Evolutionary conservation across 2,888 invertebrate genomes (phyloP).

Genomic region (Gari tellinella): DNA sequence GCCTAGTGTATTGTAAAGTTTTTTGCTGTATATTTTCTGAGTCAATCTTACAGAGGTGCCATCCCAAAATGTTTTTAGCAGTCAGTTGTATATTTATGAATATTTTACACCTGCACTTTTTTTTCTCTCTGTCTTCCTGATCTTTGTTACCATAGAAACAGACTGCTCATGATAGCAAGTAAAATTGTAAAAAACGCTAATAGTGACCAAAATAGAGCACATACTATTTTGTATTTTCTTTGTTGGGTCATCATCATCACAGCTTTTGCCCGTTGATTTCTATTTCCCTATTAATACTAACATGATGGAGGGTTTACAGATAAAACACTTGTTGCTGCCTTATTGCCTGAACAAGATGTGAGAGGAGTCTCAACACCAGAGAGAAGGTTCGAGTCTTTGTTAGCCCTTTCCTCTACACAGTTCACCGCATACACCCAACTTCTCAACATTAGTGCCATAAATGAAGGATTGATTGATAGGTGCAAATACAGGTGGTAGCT

Average conservation of each 20-base stretch:
- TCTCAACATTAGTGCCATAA: too few species aligned
- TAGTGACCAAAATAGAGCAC: constrained; percentile 7
- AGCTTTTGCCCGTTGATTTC: not conserved
- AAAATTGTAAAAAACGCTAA: not conserved
- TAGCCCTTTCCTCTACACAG: too few species aligned
- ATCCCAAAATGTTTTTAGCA: not conserved
- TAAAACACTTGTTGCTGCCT: too few species aligned
- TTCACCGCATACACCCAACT: too few species aligned
- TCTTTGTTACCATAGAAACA: constrained; percentile 29
- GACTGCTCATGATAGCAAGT: not conserved
- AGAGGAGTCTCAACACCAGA: too few species aligned
- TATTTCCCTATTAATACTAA: too few species aligned
- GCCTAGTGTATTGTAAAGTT: not conserved
- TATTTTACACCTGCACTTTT: not conserved
- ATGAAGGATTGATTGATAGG: too few species aligned
- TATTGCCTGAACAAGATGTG: too few species aligned
- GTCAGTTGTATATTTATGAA: not conserved
- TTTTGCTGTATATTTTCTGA: not conserved
- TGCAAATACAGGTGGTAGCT: too few species aligned
- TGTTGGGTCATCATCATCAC: not conserved
- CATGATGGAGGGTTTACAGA: too few species aligned
- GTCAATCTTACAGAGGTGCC: not conserved
- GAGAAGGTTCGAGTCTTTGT: too few species aligned
- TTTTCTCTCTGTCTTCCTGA: constrained; percentile 27
- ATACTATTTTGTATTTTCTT: not conserved